Percentiles rank a stretch among this genome's conserved stretches.
phyloP scores from a whole-genome alignment of 2,797 vertebrate genomes.

The Mormyrus hasselquistii region DNA sequence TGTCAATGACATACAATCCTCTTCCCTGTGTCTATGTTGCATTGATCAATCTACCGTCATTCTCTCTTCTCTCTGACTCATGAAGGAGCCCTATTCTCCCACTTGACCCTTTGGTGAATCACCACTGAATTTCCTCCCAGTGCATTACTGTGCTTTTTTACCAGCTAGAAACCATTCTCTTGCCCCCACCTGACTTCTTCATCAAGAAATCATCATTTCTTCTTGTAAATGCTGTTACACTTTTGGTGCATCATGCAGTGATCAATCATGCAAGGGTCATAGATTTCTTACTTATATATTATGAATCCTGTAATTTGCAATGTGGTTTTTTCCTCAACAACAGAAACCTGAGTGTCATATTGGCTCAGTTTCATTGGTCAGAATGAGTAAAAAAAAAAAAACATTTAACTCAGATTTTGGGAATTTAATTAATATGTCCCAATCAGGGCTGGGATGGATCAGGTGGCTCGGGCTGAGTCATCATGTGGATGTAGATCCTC shows the following conservation, averaged over 20 bases:
- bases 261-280: neutral
- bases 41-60: neutral
- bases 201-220: neutral
- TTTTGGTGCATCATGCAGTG: neutral
- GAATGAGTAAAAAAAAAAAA: neutral
- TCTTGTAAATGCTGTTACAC: neutral
- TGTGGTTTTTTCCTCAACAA: neutral
- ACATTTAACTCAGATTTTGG: neutral
- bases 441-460: neutral
- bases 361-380: neutral
- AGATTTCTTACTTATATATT: neutral
- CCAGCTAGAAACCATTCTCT: neutral
- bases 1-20: neutral
- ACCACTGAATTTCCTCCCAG: neutral
- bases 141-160: neutral
- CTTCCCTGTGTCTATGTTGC: neutral
- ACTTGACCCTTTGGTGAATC: neutral
- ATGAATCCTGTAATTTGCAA: neutral
- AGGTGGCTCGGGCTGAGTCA: neutral
- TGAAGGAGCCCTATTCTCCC: neutral
- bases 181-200: neutral
- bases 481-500: neutral
- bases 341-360: neutral
- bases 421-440: neutral
- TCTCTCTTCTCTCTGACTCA: neutral